phyloP scores from a whole-genome alignment of 2,888 invertebrate species.

The Sesamia inferens region DNA sequence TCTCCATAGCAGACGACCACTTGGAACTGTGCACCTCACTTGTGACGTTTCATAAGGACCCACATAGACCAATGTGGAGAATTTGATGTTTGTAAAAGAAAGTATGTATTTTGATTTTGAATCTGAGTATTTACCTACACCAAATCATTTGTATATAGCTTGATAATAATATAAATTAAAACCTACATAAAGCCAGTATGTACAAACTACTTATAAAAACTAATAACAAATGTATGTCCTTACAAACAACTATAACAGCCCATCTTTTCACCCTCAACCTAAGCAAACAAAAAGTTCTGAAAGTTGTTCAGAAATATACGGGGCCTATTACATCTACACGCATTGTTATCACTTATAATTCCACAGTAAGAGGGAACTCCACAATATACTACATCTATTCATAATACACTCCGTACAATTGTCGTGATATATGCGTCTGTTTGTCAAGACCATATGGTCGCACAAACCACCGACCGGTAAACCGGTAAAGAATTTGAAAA shows the following conservation, averaged over 20 bases:
- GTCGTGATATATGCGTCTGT: slow-evolving; percentile 51
- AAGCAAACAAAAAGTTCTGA: slow-evolving; percentile 46
- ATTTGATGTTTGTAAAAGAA: too few relatives aligned
- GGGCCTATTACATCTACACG: slow-evolving; percentile 25
- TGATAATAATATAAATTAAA: background rate
- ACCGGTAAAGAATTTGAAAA: background rate
- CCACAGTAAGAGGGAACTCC: background rate
- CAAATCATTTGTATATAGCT: background rate
- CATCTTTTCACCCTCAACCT: slow-evolving; percentile 21
- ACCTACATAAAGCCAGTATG: background rate
- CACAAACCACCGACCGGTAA: background rate
- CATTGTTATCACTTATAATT: slow-evolving; percentile 33
- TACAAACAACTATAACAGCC: slow-evolving; percentile 12
- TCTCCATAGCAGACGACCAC: too few relatives aligned
- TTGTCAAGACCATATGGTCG: slow-evolving; percentile 17
- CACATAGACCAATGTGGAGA: too few relatives aligned
- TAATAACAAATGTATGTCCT: background rate
- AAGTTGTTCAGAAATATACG: slow-evolving; percentile 28
- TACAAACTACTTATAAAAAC: slow-evolving; percentile 3
- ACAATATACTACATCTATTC: slow-evolving; percentile 20
- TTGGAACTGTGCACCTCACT: too few relatives aligned
- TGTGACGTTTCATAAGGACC: too few relatives aligned
- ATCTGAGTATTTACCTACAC: too few relatives aligned
- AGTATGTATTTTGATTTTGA: too few relatives aligned
- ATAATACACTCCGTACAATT: slow-evolving; percentile 28